These are phyloP conservation scores for Halichoerus grypus DNA, from an alignment of 2,113 vertebrate genomes.

Conservation along the genomic window DNA sequence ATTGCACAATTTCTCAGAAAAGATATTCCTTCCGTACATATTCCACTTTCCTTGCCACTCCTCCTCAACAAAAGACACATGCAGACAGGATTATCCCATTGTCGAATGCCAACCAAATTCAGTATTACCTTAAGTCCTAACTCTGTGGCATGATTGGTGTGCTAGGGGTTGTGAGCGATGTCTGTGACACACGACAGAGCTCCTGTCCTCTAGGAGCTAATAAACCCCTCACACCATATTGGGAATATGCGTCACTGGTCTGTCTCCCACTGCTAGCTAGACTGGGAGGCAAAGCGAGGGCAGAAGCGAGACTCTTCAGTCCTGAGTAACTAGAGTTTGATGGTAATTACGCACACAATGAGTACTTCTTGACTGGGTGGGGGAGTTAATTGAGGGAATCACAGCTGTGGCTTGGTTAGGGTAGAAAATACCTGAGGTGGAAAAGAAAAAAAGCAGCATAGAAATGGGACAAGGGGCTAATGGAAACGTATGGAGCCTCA, in stretches of 20 bases:
- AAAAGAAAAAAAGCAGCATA: neutral
- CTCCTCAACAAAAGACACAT: neutral
- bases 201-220: neutral
- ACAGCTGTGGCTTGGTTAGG: neutral
- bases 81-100: neutral
- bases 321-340: neutral
- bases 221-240: neutral
- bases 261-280: neutral
- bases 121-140: neutral
- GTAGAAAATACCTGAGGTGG: neutral
- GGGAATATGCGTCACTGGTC: neutral
- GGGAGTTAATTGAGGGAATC: neutral
- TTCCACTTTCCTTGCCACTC: neutral
- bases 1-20: conserved; percentile 37
- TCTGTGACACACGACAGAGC: neutral
- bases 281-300: neutral
- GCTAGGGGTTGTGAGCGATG: rapidly evolving
- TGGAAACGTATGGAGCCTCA: neutral
- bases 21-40: neutral
- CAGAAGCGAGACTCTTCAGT: neutral
- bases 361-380: neutral
- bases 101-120: neutral
- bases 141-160: neutral
- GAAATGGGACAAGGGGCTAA: neutral
- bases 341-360: neutral